phyloP scores from a whole-genome alignment of 2,113 vertebrate genomes.

The Apteryx owenii region DNA sequence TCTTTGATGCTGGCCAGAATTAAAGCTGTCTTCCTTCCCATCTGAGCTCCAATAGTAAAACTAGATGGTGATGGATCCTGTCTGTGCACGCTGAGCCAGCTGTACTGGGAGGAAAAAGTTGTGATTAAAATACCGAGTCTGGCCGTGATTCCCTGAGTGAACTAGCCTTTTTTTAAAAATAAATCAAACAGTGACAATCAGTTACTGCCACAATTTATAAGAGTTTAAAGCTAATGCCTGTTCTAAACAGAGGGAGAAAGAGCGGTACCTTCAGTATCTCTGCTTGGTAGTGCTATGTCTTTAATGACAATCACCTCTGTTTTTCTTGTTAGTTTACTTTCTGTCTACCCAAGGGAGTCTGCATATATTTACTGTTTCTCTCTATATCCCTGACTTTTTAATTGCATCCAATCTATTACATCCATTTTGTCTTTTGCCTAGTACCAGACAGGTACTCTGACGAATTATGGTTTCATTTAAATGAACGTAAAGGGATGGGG shows the following conservation, averaged over 20 bases:
- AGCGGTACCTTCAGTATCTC: neutral
- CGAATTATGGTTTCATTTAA: neutral
- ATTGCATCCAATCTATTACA: neutral
- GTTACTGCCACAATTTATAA: neutral
- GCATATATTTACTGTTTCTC: neutral
- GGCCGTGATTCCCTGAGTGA: neutral
- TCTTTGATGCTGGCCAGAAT: neutral
- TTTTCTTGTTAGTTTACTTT: neutral
- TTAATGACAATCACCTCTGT: neutral
- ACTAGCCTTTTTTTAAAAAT: neutral
- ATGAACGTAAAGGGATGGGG: neutral
- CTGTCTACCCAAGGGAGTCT: neutral
- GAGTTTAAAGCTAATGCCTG: neutral
- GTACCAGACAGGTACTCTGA: neutral
- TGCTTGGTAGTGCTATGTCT: neutral
- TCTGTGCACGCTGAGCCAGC: accelerated
- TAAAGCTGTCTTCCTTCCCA: neutral
- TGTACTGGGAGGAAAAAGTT: neutral
- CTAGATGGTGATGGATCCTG: neutral
- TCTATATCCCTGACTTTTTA: neutral
- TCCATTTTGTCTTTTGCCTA: neutral
- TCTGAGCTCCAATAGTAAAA: neutral
- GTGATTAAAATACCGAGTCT: neutral
- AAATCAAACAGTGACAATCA: neutral
- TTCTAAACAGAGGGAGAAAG: neutral